phyloP scores from a whole-genome alignment of 2,113 vertebrate species.

The Amphilophus citrinellus region DNA sequence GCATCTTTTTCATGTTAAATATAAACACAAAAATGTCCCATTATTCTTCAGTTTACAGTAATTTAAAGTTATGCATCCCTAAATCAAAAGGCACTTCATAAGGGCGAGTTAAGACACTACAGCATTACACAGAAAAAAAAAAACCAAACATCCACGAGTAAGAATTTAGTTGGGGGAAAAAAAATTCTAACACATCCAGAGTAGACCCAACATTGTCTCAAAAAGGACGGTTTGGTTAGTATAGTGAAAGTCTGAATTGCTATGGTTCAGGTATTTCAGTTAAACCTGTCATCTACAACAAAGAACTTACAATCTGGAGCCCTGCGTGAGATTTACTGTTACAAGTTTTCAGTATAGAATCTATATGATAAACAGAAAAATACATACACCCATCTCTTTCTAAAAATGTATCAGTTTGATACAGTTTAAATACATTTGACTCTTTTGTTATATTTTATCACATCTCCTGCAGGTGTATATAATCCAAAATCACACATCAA shows the following conservation, averaged over 20 bases:
- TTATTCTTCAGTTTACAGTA: background rate
- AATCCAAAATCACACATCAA: background rate
- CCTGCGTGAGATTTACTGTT: background rate
- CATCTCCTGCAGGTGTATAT: fast-evolving
- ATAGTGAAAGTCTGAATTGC: no score
- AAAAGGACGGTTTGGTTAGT: no score
- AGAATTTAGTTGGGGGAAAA: background rate
- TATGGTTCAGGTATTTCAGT: background rate
- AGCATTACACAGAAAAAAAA: background rate
- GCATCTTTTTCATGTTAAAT: background rate
- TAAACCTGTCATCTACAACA: background rate
- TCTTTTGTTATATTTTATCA: background rate
- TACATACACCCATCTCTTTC: background rate
- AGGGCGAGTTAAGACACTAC: fast-evolving
- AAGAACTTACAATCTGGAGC: background rate
- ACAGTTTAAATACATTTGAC: no score
- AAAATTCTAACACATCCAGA: no score
- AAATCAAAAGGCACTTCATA: background rate
- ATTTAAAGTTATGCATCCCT: background rate
- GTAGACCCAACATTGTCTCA: no score
- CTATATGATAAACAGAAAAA: background rate
- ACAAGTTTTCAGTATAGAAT: background rate
- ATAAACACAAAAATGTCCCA: background rate
- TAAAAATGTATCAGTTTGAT: background rate
- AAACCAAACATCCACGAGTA: background rate